Percentiles rank a stretch among this genome's conserved stretches.
phyloP scores from a whole-genome alignment of 1,140 invertebrate species.

The Caligus rogercresseyi region DNA sequence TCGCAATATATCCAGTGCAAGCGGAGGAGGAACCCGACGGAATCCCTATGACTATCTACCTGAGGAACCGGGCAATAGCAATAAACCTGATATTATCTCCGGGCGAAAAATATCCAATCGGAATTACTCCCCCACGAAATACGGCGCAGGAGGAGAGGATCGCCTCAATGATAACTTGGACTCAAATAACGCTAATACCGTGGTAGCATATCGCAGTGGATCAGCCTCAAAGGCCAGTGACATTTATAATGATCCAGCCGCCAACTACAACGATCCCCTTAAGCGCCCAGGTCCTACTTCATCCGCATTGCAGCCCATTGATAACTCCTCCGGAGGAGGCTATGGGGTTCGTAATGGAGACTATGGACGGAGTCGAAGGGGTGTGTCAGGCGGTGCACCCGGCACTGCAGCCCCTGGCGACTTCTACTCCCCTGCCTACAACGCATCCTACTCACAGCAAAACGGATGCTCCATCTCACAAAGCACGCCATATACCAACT shows the following conservation, averaged over 20 bases:
- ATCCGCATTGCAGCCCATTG: not conserved
- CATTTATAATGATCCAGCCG: not conserved
- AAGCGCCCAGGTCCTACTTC: not conserved
- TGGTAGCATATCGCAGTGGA: not conserved
- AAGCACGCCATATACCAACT: constrained; percentile 3
- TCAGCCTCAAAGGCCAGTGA: not conserved
- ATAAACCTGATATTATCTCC: not conserved
- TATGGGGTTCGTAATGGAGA: not conserved
- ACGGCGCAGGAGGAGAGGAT: too few relatives aligned
- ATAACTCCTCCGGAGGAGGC: not conserved
- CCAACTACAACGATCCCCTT: constrained; percentile 7
- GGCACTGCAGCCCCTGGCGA: constrained; percentile 11
- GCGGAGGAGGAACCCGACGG: not conserved
- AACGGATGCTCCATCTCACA: constrained; percentile 11
- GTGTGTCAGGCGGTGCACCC: not conserved
- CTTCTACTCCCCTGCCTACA: constrained; percentile 8
- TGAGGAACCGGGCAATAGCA: not conserved
- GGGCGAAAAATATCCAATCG: not conserved
- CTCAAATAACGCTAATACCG: not conserved
- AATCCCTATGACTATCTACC: constrained; percentile 18
- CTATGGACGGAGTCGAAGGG: not conserved
- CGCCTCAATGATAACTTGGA: not conserved
- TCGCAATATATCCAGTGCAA: not conserved
- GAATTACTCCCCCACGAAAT: not conserved
- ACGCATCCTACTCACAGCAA: constrained; percentile 10